phyloP scores from a whole-genome alignment of 2,113 vertebrate genomes.

The Apistogramma diplotaenia region DNA sequence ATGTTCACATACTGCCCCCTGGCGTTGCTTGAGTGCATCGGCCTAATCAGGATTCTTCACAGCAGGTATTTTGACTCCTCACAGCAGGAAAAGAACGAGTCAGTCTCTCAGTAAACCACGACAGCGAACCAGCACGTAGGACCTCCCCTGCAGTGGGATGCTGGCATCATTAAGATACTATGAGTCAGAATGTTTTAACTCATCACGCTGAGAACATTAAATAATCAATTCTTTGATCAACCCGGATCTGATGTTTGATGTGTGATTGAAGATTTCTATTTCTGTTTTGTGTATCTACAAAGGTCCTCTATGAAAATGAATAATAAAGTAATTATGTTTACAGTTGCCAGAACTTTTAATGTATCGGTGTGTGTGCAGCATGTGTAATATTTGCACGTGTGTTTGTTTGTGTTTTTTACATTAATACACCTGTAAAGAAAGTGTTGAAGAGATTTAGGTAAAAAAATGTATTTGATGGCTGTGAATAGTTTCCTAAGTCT shows the following conservation, averaged over 20 bases:
- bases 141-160: not conserved
- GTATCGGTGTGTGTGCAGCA: not conserved
- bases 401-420: not conserved
- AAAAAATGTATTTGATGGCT: no score
- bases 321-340: not conserved
- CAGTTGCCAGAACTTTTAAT: not conserved
- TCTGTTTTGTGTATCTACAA: not conserved
- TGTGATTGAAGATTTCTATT: not conserved
- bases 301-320: not conserved
- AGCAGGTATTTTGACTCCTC: not conserved
- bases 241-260: not conserved
- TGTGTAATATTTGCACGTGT: not conserved
- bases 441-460: not conserved
- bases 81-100: not conserved
- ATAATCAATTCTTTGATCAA: not conserved
- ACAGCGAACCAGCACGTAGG: not conserved
- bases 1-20: not conserved
- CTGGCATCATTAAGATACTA: not conserved
- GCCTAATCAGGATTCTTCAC: not conserved
- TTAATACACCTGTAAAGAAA: not conserved
- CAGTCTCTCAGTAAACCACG: not conserved
- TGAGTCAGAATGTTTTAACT: not conserved
- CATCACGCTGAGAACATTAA: not conserved
- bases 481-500: not conserved
- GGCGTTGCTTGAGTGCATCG: not conserved